Conservation (phyloP, 2,888 invertebrate species). For the Sepioteuthis lessoniana region DNA sequence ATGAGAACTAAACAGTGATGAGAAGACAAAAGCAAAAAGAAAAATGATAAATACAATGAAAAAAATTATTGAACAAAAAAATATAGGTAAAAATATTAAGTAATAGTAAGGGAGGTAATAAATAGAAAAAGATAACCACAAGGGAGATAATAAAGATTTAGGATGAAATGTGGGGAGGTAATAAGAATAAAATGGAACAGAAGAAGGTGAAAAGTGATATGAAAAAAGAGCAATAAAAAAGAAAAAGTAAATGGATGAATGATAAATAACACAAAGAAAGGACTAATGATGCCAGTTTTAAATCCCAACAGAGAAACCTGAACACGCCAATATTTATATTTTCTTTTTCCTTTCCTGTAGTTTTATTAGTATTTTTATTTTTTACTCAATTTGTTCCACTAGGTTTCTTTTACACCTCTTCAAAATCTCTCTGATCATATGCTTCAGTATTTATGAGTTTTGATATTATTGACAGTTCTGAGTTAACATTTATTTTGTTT, state of each 20-base stretch:
- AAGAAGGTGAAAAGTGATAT: not conserved
- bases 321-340: not conserved
- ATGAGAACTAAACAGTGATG: not conserved
- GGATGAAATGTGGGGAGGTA: not conserved
- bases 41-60: not conserved
- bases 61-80: not conserved
- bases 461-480: not conserved
- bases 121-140: not conserved
- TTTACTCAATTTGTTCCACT: not conserved
- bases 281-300: not conserved
- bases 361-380: not conserved
- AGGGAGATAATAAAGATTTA: conserved; percentile 33
- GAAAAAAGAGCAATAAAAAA: not conserved
- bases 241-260: not conserved
- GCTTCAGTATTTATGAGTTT: not conserved
- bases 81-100: not conserved
- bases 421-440: not conserved
- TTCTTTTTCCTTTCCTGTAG: not conserved
- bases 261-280: not conserved
- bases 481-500: not conserved
- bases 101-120: conserved; percentile 1
- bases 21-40: not conserved
- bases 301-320: not conserved
- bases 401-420: conserved; percentile 11
- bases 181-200: not conserved